Percentiles rank a stretch among this genome's conserved stretches.
Conservation (phyloP, 1,140 invertebrate genomes). For the Rhagoletis zephyria region DNA sequence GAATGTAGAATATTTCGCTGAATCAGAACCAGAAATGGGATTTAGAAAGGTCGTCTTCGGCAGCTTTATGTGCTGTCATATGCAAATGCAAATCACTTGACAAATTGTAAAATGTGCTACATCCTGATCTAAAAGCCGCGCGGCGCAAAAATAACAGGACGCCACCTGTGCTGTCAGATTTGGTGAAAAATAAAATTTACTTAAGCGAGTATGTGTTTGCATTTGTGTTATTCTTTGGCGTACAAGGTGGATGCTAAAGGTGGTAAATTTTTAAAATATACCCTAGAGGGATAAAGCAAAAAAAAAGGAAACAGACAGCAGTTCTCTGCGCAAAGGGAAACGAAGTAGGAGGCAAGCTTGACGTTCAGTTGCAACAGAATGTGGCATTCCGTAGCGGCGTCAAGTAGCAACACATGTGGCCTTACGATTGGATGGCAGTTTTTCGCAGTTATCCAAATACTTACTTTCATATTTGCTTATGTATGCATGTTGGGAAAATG, state of each 20-base stretch:
- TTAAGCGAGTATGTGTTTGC: background rate
- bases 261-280: constrained; percentile 42
- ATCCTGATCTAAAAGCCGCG: background rate
- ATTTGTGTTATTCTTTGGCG: background rate
- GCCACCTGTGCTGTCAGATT: constrained; percentile 17
- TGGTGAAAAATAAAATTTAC: background rate
- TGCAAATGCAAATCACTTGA: constrained; percentile 48
- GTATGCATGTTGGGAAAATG: too few relatives aligned
- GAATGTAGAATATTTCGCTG: background rate
- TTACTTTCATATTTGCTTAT: background rate
- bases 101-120: constrained; percentile 42
- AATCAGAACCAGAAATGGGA: background rate
- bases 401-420: constrained; percentile 7
- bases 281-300: background rate
- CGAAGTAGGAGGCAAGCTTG: background rate
- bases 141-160: background rate
- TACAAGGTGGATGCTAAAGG: background rate
- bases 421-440: background rate
- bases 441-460: background rate
- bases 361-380: background rate
- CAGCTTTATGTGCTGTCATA: constrained; percentile 6
- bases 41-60: background rate
- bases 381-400: background rate
- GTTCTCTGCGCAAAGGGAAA: background rate
- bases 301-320: background rate